These are phyloP conservation scores for Arctopsyche grandis DNA, from an alignment of 1,140 invertebrate genomes.

Conservation along the genomic window DNA sequence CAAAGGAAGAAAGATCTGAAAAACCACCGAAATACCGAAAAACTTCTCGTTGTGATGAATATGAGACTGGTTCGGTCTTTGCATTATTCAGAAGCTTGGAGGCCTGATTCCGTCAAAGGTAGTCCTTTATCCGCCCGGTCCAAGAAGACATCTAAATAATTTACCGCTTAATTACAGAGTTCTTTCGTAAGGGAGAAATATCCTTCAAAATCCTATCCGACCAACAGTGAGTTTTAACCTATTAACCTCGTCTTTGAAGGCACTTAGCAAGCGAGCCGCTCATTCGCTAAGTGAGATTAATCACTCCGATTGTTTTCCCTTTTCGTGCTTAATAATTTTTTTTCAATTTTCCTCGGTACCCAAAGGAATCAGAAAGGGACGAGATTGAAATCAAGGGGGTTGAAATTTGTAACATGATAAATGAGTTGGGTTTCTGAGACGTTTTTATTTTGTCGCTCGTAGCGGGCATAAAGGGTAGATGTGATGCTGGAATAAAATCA, in stretches of 20 bases:
- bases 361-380: too few relatives aligned
- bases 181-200: slow-evolving; percentile 9
- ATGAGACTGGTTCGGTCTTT: neutral
- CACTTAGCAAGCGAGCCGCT: neutral
- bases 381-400: slow-evolving; percentile 12
- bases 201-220: neutral
- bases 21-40: too few relatives aligned
- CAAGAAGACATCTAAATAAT: slow-evolving; percentile 36
- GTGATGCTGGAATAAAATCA: slow-evolving; percentile 10
- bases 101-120: slow-evolving; percentile 32
- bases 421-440: slow-evolving; percentile 23
- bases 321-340: neutral
- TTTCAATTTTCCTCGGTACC: neutral
- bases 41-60: too few relatives aligned
- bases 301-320: slow-evolving; percentile 27
- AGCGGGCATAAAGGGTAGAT: slow-evolving; percentile 1
- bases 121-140: slow-evolving; percentile 18
- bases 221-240: slow-evolving; percentile 16
- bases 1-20: too few relatives aligned
- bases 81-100: slow-evolving; percentile 26
- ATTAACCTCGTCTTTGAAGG: slow-evolving; percentile 32
- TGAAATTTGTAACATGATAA: slow-evolving; percentile 22
- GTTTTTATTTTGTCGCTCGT: slow-evolving; percentile 23
- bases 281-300: slow-evolving; percentile 31
- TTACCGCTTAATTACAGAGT: slow-evolving; percentile 36